Evolutionary conservation across 2,888 invertebrate genomes (phyloP), one percentile per base, ranked within the genome.

Genomic region (Agonopterix subpropinquella): DNA sequence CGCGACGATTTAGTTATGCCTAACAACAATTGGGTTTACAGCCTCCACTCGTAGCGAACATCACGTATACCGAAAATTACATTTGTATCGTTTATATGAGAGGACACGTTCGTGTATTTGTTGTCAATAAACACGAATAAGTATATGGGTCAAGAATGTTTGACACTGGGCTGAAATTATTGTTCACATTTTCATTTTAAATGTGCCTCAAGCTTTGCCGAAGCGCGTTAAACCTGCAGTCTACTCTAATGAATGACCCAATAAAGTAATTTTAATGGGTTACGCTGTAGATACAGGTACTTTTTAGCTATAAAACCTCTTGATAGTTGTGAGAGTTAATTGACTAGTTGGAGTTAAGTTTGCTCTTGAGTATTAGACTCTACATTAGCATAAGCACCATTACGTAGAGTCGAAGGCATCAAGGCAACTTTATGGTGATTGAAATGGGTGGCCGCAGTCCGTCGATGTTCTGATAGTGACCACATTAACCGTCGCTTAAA

Each of bases 371-470:
- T 41, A 39, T 45, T n/a, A 42, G 37, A 37, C 9, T 37, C 13
- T 28, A 41, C 47, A 51, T 51, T 51, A 51, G 48, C 51, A 51
- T 48, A 51, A 51, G 47, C 44, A 41, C 48, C 51, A 44, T 51
- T 48, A 51, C 3, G 42, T 13, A n/a, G 39, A 46, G 49, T 37
- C 18, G 43, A 45, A 45, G 28, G 46, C 35, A 37, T 49, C 46
- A 44, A 37, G 41, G 44, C n/a, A 45, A 50, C 28, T 51, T 51
- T 51, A 51, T 51, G 48, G 45, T 45, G 45, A 48, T 51, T 45
- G 48, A 43, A 51, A 48, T 46, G 45, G 45, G 36, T 36, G 45
- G 35, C 35, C 37, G 42, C 11, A 11, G 42, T 42, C 39, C 11
- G 11, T 39, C n/a, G 39, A 39, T 37, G 37, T 18, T 28, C 18